These are phyloP conservation scores for Luperina nickerlii DNA, from an alignment of 2,888 invertebrate species.

Conservation along the genomic window DNA sequence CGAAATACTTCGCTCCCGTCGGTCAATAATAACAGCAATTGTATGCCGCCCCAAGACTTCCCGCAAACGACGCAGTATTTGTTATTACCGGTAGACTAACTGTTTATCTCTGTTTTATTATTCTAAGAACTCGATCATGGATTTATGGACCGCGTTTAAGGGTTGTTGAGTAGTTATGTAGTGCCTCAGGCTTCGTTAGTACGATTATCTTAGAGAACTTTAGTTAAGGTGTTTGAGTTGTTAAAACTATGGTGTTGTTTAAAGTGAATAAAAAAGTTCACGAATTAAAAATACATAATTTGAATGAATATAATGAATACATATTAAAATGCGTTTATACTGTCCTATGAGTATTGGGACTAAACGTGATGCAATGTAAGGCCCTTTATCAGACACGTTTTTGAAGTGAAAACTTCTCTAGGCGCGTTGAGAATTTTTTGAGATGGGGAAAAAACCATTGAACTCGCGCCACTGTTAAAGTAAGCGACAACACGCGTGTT, in stretches of 20 bases:
- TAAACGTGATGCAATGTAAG: too few species aligned
- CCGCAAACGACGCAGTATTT: constrained; percentile 69
- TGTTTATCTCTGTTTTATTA: constrained; percentile 75
- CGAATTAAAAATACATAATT: too few species aligned
- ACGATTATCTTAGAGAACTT: constrained; percentile 25
- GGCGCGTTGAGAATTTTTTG: too few species aligned
- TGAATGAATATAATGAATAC: too few species aligned
- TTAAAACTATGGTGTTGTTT: constrained; percentile 9
- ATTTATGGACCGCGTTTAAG: constrained; percentile 60
- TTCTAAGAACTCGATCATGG: constrained; percentile 55
- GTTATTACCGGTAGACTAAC: constrained; percentile 76
- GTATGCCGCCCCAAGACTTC: constrained; percentile 70
- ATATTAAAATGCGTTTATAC: neutral
- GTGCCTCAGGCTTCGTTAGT: constrained; percentile 49
- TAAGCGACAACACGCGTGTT: too few species aligned
- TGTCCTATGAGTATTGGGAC: neutral
- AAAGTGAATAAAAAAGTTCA: neutral
- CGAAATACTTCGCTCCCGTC: constrained; percentile 53
- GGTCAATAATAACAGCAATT: constrained; percentile 75
- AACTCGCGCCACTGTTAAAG: too few species aligned
- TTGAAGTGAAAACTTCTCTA: too few species aligned
- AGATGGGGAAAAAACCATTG: too few species aligned
- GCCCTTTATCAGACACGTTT: too few species aligned
- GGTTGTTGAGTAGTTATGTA: constrained; percentile 54
- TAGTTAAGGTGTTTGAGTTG: constrained; percentile 14